Base-by-base conservation (phyloP, 2,888 invertebrate genomes). In the Dicyrtomina minuta region DNA sequence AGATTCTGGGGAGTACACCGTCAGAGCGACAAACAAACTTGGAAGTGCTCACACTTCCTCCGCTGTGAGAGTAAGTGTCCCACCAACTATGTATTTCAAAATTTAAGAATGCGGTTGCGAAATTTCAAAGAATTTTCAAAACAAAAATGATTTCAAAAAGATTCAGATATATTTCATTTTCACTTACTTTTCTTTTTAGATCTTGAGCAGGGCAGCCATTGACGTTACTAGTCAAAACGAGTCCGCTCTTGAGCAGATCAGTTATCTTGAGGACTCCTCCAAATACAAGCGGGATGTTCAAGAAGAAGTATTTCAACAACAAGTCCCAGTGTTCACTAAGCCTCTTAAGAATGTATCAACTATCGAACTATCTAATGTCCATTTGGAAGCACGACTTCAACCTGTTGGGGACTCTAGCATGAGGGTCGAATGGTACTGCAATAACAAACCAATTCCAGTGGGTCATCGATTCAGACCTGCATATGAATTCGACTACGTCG, bases 401-500 rank as follows among this genome's bases (percentile, higher is more conserved):
- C 94, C 94, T 1, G 91, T 72, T 8, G 70, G 70, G 10, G 72
- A 72, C 26, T 39, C 58, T n/a, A 88, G 89, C 6, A 93, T 95
- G 93, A 89, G 87, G 81, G 91, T 96, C 66, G 96, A 94, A 75
- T 99, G 99, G 99, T 92, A 93, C 81, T 93, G 93, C 70, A 96
- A 99, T 81, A 97, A 96, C 22, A 87, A 89, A 75, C 93, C 96
- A 0, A 88, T 98, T 1, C 92, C 91, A 81, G 91, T 92, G 53
- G 96, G 96, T 76, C 85, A 96, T 80, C 88, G 98, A 75, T 98
- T 97, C 85, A 88, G 96, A 80, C 96, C 96, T 51, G 93, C 95
- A 2, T 92, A 94, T 80, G 97, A 98, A 83, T 96, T 97, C 81
- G 96, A 96, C 80, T 98, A 96, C 81, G 96, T 97, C 20, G 96